phyloP scores from a whole-genome alignment of 2,113 vertebrate species.

The Gadus macrocephalus region DNA sequence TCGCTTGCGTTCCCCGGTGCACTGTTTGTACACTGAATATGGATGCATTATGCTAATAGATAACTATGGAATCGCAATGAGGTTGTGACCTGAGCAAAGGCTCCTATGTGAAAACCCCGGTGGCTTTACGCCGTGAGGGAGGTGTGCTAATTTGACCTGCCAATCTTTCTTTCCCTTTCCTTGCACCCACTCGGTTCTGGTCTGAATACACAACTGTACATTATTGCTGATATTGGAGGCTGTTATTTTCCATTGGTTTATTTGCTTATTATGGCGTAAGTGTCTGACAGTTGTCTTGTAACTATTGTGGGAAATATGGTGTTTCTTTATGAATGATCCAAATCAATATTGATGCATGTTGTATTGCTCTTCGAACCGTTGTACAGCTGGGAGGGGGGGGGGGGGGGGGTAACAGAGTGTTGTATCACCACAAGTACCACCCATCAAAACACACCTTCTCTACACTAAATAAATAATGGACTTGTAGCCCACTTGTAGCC shows the following conservation, averaged over 20 bases:
- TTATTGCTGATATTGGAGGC: conserved; percentile 61
- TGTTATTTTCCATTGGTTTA: conserved; percentile 47
- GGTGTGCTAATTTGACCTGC: conserved; percentile 1
- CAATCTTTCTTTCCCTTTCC: neutral
- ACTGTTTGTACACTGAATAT: too few relatives aligned
- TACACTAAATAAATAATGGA: conserved; percentile 7
- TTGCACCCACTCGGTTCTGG: too few relatives aligned
- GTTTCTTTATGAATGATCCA: conserved; percentile 34
- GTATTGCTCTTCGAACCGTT: conserved; percentile 59
- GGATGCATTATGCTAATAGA: too few relatives aligned
- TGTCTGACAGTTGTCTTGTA: conserved; percentile 17
- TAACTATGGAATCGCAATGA: too few relatives aligned
- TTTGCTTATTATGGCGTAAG: neutral
- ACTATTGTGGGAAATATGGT: conserved; percentile 29
- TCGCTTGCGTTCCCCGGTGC: too few relatives aligned
- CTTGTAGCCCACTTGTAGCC: neutral
- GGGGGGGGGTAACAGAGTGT: neutral
- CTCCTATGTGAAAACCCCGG: conserved; percentile 18
- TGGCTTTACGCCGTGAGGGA: too few relatives aligned
- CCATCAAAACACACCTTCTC: conserved; percentile 17
- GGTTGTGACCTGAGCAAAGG: conserved; percentile 6
- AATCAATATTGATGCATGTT: conserved; percentile 39
- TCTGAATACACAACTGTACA: conserved; percentile 45
- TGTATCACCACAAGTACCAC: conserved; percentile 21
- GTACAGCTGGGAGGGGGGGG: conserved; percentile 31